Base-by-base conservation (phyloP, 2,113 vertebrate species). In the Hyaena hyaena region DNA sequence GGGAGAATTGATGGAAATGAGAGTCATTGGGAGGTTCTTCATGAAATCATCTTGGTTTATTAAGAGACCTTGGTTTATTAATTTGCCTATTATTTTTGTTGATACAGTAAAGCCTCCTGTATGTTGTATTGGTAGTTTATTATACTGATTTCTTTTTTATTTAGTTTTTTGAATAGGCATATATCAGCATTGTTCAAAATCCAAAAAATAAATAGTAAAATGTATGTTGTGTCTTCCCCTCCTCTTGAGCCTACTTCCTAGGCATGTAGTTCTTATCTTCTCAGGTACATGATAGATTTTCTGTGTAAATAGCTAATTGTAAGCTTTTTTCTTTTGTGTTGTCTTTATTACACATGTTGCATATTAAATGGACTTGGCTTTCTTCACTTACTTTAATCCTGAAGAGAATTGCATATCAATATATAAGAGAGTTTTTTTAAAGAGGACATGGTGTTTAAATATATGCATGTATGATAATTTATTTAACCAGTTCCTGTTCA, bases 1-100 rank as follows among this genome's bases (percentile, higher is more conserved):
- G 11, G 19, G 89, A 74, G 23, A 96, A 77, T 19, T 48, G 68
- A 97, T 45, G 65, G 82, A 90, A 91, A 48, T 93, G 17, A 88
- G 31, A 76, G 33, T 85, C 63, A 77, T 0, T 76, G 84, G 24
- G 48, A 95, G 15, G 14, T 74, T 87, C 48, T 88, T 50, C 35
- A 87, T 7, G 3, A 79, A 88, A n/a, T 19, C 23, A 17, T 85
- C 19, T 91, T 90, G 61, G 58, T 88, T 90, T 93, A 81, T 88
- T 92, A 93, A 91, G 63, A 92, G 61, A 33, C 21, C n/a, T n/a
- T n/a, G n/a, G n/a, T n/a, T n/a, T n/a, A n/a, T n/a, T n/a, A n/a
- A 53, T 84, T 93, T 96, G 65, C 39, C 48, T 80, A 0, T 90
- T 69, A 74, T 53, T 97, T 84, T 69, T 15, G 58, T 86, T 68